A percentile compares a stretch with the other conserved stretches of the same genome.
These are phyloP conservation scores for Arbacia lixula DNA, from an alignment of 53 echinoderm and acorn worm genomes.

Conservation along the genomic window DNA sequence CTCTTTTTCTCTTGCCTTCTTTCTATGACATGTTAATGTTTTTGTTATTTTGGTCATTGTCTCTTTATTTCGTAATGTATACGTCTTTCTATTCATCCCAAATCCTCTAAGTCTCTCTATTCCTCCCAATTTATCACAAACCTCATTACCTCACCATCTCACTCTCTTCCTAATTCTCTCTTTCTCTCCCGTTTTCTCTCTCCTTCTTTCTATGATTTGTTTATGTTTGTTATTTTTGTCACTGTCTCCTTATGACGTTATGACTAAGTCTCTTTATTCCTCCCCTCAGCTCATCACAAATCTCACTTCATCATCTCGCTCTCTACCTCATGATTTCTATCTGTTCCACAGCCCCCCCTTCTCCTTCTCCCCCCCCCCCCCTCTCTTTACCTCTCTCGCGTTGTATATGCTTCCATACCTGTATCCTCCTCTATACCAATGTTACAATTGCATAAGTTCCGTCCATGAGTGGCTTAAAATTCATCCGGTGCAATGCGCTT, in stretches of 20 bases:
- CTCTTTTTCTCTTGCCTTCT: background rate
- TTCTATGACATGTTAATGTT: background rate
- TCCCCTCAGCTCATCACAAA: too few species aligned
- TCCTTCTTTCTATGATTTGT: too few species aligned
- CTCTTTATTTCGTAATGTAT: background rate
- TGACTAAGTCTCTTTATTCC: too few species aligned
- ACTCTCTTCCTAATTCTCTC: background rate
- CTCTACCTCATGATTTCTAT: background rate
- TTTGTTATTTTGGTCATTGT: background rate
- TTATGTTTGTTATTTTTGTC: background rate
- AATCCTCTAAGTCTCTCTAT: background rate
- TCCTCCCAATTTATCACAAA: background rate
- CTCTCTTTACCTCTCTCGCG: background rate
- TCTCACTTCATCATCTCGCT: background rate
- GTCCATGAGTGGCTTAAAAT: too few species aligned
- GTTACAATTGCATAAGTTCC: too few species aligned
- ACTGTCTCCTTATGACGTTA: background rate
- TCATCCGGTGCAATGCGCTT: too few species aligned
- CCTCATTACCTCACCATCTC: background rate
- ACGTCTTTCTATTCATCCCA: background rate
- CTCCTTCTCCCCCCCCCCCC: background rate
- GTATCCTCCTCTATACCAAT: too few species aligned
- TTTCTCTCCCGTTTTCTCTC: too few species aligned
- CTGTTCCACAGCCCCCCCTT: background rate
- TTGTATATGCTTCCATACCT: too few species aligned